A percentile compares a stretch with the other conserved stretches of the same genome.
These are phyloP conservation scores for Anthonomus grandis DNA, from an alignment of 1,140 invertebrate species.

Conservation along the genomic window DNA sequence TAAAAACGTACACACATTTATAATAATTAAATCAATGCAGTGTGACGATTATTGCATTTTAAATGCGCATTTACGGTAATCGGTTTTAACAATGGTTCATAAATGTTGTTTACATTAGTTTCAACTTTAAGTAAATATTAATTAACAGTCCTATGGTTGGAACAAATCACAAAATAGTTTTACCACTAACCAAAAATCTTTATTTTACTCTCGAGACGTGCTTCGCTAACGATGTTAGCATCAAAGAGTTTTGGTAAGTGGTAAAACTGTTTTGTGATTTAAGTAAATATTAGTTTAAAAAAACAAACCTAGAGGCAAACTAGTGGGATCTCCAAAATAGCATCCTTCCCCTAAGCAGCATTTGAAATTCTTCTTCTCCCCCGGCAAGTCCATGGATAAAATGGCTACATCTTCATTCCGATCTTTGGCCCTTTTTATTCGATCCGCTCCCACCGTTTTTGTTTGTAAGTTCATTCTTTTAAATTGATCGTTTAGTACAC, in stretches of 20 bases:
- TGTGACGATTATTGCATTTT: too few species aligned
- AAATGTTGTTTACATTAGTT: too few species aligned
- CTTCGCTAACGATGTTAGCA: too few species aligned
- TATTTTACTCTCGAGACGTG: too few species aligned
- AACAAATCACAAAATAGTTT: too few species aligned
- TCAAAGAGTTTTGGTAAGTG: background rate
- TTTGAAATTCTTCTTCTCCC: conserved; percentile 70
- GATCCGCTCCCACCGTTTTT: conserved; percentile 71
- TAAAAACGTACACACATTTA: too few species aligned
- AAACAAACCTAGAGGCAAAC: conserved; percentile 69
- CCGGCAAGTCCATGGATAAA: conserved; percentile 75
- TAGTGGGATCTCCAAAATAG: conserved; percentile 69
- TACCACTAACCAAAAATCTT: too few species aligned
- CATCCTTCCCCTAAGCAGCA: conserved; percentile 72
- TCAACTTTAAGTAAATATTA: too few species aligned
- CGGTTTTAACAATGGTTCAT: too few species aligned
- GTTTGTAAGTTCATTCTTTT: conserved; percentile 69
- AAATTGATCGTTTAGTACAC: conserved; percentile 70
- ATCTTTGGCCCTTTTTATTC: conserved; percentile 70
- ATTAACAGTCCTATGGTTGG: too few species aligned
- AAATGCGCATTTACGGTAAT: too few species aligned
- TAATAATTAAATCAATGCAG: too few species aligned
- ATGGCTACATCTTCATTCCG: conserved; percentile 82
- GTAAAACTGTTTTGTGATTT: background rate
- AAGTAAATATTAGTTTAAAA: background rate